Conservation (phyloP, 2,888 invertebrate species). For the Caenorhabditis uteleia region DNA sequence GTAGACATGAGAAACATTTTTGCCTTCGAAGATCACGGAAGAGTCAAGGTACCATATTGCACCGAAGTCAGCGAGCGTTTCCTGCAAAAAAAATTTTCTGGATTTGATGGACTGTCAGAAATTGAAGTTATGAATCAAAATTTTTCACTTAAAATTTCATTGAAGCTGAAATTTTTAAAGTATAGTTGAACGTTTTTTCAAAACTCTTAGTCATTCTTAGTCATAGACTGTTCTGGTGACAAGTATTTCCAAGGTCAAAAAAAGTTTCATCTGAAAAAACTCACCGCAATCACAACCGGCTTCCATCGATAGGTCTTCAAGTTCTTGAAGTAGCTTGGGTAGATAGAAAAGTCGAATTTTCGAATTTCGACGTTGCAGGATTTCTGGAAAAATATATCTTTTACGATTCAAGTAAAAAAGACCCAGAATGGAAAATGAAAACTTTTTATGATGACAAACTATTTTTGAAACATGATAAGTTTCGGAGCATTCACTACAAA, state of each 20-base stretch:
- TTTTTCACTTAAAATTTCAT: no score
- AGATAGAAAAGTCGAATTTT: conserved; percentile 43
- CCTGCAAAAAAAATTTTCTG: conserved; percentile 56
- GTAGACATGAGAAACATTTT: conserved; percentile 62
- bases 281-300: conserved; percentile 54
- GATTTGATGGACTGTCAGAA: no score
- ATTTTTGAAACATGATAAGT: no score
- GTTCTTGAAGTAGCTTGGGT: conserved; percentile 26
- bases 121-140: no score
- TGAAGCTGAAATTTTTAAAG: no score
- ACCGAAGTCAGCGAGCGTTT: conserved; percentile 67
- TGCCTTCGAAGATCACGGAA: conserved; percentile 59
- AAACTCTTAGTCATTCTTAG: no score
- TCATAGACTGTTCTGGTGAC: no score
- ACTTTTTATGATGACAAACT: no score
- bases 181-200: no score
- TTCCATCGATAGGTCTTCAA: conserved; percentile 55
- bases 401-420: conserved; percentile 1
- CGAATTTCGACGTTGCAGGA: conserved; percentile 51
- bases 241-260: no score
- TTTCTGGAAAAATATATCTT: conserved; percentile 15
- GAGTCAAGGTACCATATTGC: conserved; percentile 69
- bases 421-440: neutral
- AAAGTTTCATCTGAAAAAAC: conserved; percentile 3
- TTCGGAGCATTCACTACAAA: no score